These are phyloP conservation scores for Cyprinodon tularosa DNA, from an alignment of 2,113 vertebrate species.

Conservation along the genomic window DNA sequence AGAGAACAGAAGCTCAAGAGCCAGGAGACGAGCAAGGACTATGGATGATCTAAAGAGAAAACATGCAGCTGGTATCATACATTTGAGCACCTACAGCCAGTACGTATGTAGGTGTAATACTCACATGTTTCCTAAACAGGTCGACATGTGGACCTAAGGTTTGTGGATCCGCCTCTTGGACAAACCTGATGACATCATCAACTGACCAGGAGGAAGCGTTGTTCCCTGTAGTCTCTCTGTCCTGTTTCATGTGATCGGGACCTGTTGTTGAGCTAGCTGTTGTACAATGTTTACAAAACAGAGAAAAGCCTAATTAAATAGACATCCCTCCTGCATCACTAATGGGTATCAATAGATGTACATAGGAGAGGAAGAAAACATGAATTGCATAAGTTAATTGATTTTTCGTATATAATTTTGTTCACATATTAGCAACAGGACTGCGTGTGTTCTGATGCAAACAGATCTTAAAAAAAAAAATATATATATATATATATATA, in stretches of 20 bases:
- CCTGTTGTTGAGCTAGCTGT: constrained; percentile 91
- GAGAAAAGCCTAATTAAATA: not conserved
- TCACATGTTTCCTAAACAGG: constrained; percentile 94
- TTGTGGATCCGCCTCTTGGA: constrained; percentile 90
- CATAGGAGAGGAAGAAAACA: not conserved
- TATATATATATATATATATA: not conserved
- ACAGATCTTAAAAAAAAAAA: no score
- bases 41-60: no score
- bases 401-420: not conserved
- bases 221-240: constrained; percentile 79
- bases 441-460: not conserved
- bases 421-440: not conserved
- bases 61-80: not conserved
- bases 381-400: not conserved
- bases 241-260: constrained; percentile 85
- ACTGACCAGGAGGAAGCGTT: constrained; percentile 90
- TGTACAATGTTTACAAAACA: constrained; percentile 53
- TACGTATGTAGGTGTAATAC: constrained; percentile 45
- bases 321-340: not conserved
- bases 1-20: no score
- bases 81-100: not conserved
- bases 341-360: not conserved
- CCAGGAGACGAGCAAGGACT: no score
- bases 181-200: constrained; percentile 93
- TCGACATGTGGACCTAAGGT: constrained; percentile 89